A percentile compares a stretch with the other conserved stretches of the same genome.
phyloP scores from a whole-genome alignment of 2,113 vertebrate genomes.

The mouse (Mus musculus) region DNA sequence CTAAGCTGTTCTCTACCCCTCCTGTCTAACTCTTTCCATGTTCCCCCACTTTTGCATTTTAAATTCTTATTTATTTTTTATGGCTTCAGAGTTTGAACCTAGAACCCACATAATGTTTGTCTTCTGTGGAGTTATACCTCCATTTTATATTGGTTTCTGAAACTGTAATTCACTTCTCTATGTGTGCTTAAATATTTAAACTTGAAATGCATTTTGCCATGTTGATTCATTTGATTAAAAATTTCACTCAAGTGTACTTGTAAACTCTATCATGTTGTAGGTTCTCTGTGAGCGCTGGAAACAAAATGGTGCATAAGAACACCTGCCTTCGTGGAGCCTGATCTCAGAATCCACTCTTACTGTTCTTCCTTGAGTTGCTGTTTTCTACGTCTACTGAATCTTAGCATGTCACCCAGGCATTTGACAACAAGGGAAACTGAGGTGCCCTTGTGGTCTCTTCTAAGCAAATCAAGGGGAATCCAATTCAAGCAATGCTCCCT shows the following conservation, averaged over 20 bases:
- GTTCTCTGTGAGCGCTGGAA: background rate
- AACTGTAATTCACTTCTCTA: background rate
- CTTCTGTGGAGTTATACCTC: background rate
- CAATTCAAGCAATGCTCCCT: fast-evolving
- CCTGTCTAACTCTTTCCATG: background rate
- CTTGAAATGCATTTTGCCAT: background rate
- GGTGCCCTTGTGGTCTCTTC: background rate
- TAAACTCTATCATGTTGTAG: too few relatives aligned
- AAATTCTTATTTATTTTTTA: background rate
- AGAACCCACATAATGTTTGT: background rate
- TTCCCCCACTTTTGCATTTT: background rate
- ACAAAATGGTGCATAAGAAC: background rate
- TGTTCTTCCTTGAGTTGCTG: background rate
- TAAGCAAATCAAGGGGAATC: background rate
- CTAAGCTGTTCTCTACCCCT: background rate
- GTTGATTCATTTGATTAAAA: background rate
- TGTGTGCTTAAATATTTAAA: background rate
- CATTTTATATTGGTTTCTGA: background rate
- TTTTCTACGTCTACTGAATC: background rate
- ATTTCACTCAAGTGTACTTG: background rate
- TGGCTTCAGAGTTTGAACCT: background rate
- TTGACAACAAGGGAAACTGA: background rate
- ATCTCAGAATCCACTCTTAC: background rate
- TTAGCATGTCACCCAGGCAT: background rate
- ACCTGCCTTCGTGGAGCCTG: background rate